Evolutionary conservation across 1,140 invertebrate species (phyloP).

Genomic region (Solenopsis invicta): DNA sequence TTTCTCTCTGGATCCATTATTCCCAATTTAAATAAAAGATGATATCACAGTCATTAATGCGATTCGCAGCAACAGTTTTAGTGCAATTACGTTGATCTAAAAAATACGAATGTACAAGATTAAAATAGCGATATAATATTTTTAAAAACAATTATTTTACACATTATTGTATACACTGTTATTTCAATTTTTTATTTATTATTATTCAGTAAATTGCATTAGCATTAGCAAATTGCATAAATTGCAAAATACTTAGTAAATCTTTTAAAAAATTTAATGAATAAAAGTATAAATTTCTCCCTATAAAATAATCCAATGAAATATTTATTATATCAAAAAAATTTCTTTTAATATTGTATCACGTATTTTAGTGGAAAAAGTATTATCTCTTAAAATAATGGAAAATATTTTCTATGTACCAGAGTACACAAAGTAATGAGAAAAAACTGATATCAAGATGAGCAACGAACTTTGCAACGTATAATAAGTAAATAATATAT

Average conservation of each 20-base stretch:
- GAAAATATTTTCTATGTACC: neutral
- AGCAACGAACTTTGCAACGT: neutral
- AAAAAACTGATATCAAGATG: neutral
- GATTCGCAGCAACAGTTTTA: neutral
- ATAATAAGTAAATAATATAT: conserved; percentile 19
- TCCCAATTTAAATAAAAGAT: conserved; percentile 5
- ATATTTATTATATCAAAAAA: neutral
- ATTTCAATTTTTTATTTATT: neutral
- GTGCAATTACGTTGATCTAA: neutral
- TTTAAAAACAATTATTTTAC: neutral
- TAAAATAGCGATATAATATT: neutral
- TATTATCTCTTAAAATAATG: neutral
- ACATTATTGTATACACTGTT: neutral
- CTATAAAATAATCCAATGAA: neutral
- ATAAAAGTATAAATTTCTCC: neutral
- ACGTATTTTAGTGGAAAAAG: neutral
- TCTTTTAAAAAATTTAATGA: neutral
- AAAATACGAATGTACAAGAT: neutral
- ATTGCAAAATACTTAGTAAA: neutral
- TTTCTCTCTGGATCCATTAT: neutral
- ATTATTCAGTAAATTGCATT: neutral
- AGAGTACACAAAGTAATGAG: neutral
- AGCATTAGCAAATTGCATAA: no score
- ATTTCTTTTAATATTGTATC: neutral
- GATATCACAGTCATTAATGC: neutral